Evolutionary conservation across 2,888 invertebrate genomes (phyloP).

Genomic region (Drosophila anceps): DNA sequence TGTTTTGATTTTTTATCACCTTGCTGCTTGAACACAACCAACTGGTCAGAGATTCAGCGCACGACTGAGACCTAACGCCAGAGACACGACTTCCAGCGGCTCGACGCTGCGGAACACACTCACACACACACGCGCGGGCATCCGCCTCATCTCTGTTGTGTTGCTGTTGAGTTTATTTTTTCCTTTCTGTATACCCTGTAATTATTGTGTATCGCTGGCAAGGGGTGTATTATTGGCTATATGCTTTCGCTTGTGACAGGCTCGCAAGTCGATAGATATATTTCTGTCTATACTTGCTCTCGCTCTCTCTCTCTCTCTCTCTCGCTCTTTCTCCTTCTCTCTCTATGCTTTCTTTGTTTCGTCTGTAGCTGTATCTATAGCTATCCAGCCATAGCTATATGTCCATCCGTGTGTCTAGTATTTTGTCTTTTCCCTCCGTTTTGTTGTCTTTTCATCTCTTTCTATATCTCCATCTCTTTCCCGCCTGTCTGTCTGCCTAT

Average conservation of each 20-base stretch:
- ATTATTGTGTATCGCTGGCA: not conserved
- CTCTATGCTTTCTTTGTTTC: too few relatives aligned
- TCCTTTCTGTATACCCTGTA: not conserved
- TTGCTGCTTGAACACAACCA: slow-evolving; percentile 53
- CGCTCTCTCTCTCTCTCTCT: not conserved
- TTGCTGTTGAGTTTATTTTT: slow-evolving; percentile 23
- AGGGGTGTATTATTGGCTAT: not conserved
- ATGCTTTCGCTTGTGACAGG: not conserved
- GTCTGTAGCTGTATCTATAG: too few relatives aligned
- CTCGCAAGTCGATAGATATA: not conserved
- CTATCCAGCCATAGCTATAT: too few relatives aligned
- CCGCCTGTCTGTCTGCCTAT: too few relatives aligned
- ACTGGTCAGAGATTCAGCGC: slow-evolving; percentile 65
- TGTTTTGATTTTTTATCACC: not conserved
- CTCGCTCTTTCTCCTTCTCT: not conserved
- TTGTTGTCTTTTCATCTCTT: too few relatives aligned
- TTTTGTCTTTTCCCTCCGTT: too few relatives aligned
- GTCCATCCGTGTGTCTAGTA: too few relatives aligned
- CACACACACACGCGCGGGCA: slow-evolving; percentile 19
- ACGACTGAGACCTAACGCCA: slow-evolving; percentile 63
- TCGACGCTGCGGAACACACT: slow-evolving; percentile 1
- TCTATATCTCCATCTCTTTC: too few relatives aligned
- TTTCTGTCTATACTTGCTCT: not conserved
- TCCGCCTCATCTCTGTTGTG: slow-evolving; percentile 29
- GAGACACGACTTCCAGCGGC: slow-evolving; percentile 21